Evolutionary conservation across 2,888 invertebrate genomes (phyloP), one percentile per base, ranked within the genome.

Genomic region (Pristionchus arcanus): DNA sequence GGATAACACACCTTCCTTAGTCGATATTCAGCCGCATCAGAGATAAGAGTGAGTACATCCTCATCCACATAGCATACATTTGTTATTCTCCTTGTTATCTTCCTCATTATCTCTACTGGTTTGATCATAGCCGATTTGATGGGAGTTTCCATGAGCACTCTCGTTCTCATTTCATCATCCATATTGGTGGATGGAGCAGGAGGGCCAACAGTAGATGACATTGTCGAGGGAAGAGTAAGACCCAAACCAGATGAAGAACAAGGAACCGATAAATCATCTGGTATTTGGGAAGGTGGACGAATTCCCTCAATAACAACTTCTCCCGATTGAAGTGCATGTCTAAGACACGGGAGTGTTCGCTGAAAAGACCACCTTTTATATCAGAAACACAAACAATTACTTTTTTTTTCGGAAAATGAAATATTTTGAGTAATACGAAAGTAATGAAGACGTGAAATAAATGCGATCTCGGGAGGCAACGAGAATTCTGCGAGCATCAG

Each of bases 21-120:
- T 93, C 98, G 96, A 95, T 98, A 98, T 96, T 99, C 98, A 37
- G 97, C 97, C 15, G 98, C 98, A 96, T 98, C 98, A 87, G 98
- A 98, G 94, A 99, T 96, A 90, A 98, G 96, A 34, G 97, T 97
- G 1, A 97, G 97, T n/a, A 98, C 91, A 71, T 92, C 93, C 63
- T 92, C 93, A 74, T 93, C 93, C 13, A 93, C 91, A n/a, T 90
- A 90, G 83, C 93, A 93, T 16, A 91, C 91, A 59, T 91, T 88
- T 74, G 87, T 91, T 90, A 93, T 92, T 66, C 92, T 68, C 34
- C 91, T 90, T 28, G 92, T 92, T 19, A 93, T 93, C 66, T 91
- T 90, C 77, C 91, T 91, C 91, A 93, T 91, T 19, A 93, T 90
- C 68, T 93, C 91, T 25, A 92, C 91, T 11, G 91, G 91, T 16